These are phyloP conservation scores for Platyrinchus mystaceus DNA, from an alignment of 2,797 vertebrate species.

Conservation along the genomic window DNA sequence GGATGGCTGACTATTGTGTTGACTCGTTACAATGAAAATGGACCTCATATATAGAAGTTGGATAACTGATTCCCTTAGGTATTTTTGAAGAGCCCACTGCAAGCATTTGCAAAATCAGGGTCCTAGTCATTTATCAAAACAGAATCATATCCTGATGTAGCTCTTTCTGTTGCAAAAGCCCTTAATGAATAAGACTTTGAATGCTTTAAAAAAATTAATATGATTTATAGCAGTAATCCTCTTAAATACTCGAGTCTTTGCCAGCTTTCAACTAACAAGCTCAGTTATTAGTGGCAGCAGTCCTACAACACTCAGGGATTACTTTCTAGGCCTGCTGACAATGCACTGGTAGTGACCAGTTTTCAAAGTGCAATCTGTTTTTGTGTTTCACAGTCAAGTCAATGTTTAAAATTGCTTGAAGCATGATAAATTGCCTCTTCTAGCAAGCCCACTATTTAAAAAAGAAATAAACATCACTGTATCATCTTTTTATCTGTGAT, in stretches of 20 bases:
- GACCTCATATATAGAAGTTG: background rate
- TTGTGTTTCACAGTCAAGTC: conserved; percentile 70
- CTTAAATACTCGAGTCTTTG: conserved; percentile 74
- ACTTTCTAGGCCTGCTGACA: conserved; percentile 73
- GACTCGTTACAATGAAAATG: background rate
- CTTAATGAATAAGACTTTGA: conserved; percentile 61
- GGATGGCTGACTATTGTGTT: background rate
- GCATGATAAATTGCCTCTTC: conserved; percentile 38
- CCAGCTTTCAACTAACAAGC: conserved; percentile 78
- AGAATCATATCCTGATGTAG: conserved; percentile 8
- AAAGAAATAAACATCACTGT: conserved; percentile 10
- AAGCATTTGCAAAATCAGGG: background rate
- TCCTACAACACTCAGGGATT: conserved; percentile 69
- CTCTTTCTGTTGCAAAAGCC: conserved; percentile 56
- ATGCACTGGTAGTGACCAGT: conserved; percentile 73
- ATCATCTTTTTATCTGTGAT: conserved; percentile 71
- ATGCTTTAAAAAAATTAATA: conserved; percentile 62
- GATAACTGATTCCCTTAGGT: background rate
- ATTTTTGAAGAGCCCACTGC: background rate
- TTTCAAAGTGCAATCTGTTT: conserved; percentile 72
- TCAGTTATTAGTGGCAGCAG: conserved; percentile 69
- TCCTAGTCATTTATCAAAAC: conserved; percentile 15
- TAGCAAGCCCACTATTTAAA: conserved; percentile 8
- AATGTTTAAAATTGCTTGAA: conserved; percentile 71
- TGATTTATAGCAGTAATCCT: conserved; percentile 76